A percentile compares a stretch with the other conserved stretches of the same genome.
Conservation (phyloP, 2,888 invertebrate genomes). For the Lasioglossum pauxillum region DNA sequence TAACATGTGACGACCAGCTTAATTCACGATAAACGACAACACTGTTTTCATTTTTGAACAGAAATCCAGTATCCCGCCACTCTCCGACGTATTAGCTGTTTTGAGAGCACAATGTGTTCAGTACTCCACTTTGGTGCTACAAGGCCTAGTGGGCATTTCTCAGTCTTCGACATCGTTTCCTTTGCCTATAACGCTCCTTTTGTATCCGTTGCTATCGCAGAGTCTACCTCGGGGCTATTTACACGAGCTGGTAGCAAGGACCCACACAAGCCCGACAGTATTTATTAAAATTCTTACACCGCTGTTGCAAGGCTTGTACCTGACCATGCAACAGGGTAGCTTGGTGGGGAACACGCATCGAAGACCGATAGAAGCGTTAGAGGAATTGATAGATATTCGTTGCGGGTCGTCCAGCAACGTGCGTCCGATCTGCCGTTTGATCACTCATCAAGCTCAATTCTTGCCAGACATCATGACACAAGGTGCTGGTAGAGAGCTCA, state of each 20-base stretch:
- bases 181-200: constrained; percentile 87
- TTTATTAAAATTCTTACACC: constrained; percentile 88
- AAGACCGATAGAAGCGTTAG: constrained; percentile 89
- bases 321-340: constrained; percentile 89
- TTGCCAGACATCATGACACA: constrained; percentile 90
- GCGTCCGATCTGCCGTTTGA: constrained; percentile 91
- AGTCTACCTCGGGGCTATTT: constrained; percentile 91
- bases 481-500: constrained; percentile 94
- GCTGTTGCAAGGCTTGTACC: constrained; percentile 89
- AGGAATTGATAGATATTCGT: constrained; percentile 92
- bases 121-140: constrained; percentile 86
- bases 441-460: constrained; percentile 90
- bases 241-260: constrained; percentile 88
- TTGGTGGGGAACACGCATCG: constrained; percentile 89
- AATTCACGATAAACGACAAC: not conserved
- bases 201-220: constrained; percentile 89
- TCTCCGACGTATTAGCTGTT: constrained; percentile 88
- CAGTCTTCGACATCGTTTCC: constrained; percentile 65
- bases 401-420: constrained; percentile 87
- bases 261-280: constrained; percentile 87
- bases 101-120: constrained; percentile 87
- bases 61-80: constrained; percentile 90
- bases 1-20: not conserved
- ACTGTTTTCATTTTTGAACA: constrained; percentile 73
- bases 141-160: constrained; percentile 84